Conservation (phyloP, 2,888 invertebrate genomes). For the Eubasilissa splendida region DNA sequence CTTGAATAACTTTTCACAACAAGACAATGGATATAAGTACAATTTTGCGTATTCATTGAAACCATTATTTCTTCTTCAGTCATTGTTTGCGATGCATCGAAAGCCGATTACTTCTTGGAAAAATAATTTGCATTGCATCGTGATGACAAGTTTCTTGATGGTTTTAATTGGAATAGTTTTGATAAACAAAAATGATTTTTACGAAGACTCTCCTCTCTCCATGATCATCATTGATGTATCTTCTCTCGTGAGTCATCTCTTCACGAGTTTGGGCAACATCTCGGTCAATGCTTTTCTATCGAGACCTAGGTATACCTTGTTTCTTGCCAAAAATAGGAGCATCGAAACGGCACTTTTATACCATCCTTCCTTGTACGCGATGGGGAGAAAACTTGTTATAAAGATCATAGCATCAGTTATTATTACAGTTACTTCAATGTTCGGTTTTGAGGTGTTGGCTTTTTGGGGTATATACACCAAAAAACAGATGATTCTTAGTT, state of each 20-base stretch:
- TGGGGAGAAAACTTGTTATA: background rate
- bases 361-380: background rate
- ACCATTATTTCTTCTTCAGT: background rate
- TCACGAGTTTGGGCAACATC: constrained; percentile 9
- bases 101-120: background rate
- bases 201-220: background rate
- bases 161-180: background rate
- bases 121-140: background rate
- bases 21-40: background rate
- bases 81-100: constrained; percentile 13
- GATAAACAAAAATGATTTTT: background rate
- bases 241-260: background rate
- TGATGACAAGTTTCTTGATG: background rate
- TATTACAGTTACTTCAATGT: background rate
- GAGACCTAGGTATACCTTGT: background rate
- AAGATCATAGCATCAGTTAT: background rate
- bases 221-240: background rate
- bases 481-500: background rate
- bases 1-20: background rate
- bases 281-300: background rate
- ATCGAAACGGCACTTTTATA: background rate
- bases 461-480: background rate
- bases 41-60: background rate
- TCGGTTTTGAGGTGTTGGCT: background rate
- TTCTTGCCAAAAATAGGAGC: background rate